Evolutionary conservation across 2,797 vertebrate genomes (phyloP).

Genomic region (Onychomys leucogaster): DNA sequence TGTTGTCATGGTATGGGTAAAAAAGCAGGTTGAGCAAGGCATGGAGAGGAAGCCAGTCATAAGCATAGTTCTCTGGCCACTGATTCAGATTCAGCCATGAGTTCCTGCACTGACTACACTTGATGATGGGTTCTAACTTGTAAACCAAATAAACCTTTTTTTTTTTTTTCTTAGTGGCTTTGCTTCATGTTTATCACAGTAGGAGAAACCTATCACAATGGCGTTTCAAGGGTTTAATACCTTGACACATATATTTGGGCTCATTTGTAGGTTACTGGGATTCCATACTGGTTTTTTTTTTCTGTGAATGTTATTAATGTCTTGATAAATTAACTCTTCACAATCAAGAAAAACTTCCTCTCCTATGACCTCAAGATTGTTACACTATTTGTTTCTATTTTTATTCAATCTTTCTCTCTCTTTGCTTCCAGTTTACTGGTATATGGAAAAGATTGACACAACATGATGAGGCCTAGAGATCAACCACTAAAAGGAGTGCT

Average conservation of each 20-base stretch:
- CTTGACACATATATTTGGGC: background rate
- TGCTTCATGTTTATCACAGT: background rate
- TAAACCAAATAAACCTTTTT: background rate
- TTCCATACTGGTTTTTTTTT: background rate
- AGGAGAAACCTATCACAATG: background rate
- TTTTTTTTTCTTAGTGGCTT: background rate
- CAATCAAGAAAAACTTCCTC: background rate
- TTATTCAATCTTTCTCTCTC: background rate
- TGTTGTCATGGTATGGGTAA: background rate
- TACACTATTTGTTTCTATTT: background rate
- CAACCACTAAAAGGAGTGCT: background rate
- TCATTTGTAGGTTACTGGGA: background rate
- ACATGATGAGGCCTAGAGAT: background rate
- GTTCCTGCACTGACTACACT: background rate
- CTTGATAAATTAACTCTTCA: background rate
- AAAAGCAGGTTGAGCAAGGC: background rate
- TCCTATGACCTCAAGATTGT: no score
- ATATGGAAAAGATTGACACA: background rate
- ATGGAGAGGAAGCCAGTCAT: background rate
- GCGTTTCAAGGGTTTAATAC: background rate
- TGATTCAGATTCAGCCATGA: background rate
- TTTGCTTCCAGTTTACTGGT: background rate
- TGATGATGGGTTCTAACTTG: background rate
- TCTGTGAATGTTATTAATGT: background rate
- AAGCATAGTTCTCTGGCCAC: background rate